Evolutionary conservation across 2,888 invertebrate genomes (phyloP), one percentile per base, ranked within the genome.

Genomic region (Anticlea derivata): DNA sequence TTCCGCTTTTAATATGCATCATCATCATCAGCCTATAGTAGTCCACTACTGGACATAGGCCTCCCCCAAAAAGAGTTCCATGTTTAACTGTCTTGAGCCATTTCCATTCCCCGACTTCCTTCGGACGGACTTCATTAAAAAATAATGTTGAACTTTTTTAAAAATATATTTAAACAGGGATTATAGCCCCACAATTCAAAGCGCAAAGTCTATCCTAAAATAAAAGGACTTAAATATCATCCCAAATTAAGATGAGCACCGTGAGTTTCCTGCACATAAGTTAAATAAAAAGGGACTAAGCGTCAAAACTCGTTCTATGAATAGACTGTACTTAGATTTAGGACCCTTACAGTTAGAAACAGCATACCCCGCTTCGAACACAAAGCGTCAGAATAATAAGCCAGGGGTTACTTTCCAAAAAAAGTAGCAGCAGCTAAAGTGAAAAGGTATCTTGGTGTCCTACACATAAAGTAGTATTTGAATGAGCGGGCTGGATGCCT

Each of bases 391-490:
- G 51, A 56, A 62, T 58, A 58, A 58, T 58, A 61, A 54, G 53
- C 58, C 56, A 50, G 52, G 62, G 60, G 63, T 72, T 67, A 69
- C 53, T 43, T 61, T 51, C 48, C 34, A 66, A 70, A 74, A 68
- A 72, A 70, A 65, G 63, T 60, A 56, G 62, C 60, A 55, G 47
- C 47, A 60, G 63, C 65, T 69, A 65, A 64, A 67, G 59, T 63
- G 64, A 73, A 79, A 77, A 76, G 63, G 65, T 72, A 71, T 75
- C 73, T 76, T 72, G 71, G 65, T 66, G 57, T 66, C 64, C 70
- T 70, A 69, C 69, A 69, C 71, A 78, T 80, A 76, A 77, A 79
- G 80, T 70, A 74, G 68, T 77, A 73, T 76, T 83, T 69, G 65
- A 74, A 67, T 66, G 60, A 49, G 60, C 68, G 55, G 46, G 51